Percentiles rank a stretch among this genome's conserved stretches.
Evolutionary conservation across 2,113 vertebrate genomes (phyloP).

Genomic region (Platysteira castanea): DNA sequence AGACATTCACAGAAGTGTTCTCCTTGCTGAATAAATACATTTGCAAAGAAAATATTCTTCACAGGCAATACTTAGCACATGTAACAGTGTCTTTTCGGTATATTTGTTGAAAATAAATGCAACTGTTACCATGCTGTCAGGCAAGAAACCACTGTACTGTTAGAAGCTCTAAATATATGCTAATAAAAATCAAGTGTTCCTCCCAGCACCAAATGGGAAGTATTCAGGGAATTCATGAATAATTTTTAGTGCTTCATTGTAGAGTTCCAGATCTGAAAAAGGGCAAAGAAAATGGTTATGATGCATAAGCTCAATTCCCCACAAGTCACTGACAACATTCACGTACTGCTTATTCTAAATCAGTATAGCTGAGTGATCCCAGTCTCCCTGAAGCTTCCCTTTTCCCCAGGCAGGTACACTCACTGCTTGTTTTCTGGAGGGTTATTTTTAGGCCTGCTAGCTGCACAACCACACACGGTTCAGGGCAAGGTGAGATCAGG

Average conservation of each 20-base stretch:
- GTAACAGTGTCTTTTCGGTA: background rate
- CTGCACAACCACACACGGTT: background rate
- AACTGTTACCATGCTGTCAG: background rate
- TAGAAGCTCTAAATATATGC: background rate
- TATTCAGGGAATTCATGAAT: slow-evolving; percentile 88
- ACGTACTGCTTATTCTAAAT: background rate
- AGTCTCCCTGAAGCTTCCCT: background rate
- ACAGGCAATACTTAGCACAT: background rate
- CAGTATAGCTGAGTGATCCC: background rate
- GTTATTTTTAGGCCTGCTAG: background rate
- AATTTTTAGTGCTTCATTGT: slow-evolving; percentile 90
- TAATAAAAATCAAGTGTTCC: slow-evolving; percentile 67
- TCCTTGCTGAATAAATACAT: background rate
- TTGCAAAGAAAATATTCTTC: background rate
- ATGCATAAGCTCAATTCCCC: background rate
- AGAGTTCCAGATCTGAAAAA: slow-evolving; percentile 86
- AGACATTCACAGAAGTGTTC: background rate
- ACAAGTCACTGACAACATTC: background rate
- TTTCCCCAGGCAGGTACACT: background rate
- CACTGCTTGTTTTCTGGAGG: background rate
- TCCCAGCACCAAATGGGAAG: slow-evolving; percentile 78
- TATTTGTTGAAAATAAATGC: background rate
- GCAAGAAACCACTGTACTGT: background rate
- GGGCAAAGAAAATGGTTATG: background rate
- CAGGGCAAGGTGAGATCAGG: background rate